Evolutionary conservation across 2,113 vertebrate species (phyloP).

Genomic region (Lynx canadensis): DNA sequence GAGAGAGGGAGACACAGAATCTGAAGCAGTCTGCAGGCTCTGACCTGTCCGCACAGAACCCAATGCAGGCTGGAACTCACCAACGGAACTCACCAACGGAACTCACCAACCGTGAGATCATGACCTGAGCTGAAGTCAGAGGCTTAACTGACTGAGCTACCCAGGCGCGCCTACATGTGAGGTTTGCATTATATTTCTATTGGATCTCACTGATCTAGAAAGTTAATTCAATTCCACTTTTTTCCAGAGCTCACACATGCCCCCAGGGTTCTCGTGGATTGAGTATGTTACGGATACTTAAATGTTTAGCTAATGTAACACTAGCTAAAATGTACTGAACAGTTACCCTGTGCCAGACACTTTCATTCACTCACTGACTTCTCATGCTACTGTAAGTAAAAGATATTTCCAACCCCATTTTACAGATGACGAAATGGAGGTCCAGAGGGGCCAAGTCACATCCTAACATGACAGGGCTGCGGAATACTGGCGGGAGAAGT

Average conservation of each 20-base stretch:
- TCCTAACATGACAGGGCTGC: neutral
- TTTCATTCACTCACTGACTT: neutral
- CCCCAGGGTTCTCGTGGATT: neutral
- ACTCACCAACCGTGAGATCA: too few relatives aligned
- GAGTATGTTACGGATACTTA: neutral
- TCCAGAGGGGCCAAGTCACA: neutral
- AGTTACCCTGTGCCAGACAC: neutral
- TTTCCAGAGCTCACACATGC: neutral
- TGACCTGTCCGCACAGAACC: too few relatives aligned
- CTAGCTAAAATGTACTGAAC: neutral
- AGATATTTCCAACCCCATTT: neutral
- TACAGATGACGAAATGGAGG: neutral
- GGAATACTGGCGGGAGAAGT: fast-evolving
- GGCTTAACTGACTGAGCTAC: too few relatives aligned
- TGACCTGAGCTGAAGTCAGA: too few relatives aligned
- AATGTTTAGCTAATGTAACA: neutral
- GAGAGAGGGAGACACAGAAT: too few relatives aligned
- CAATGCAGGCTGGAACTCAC: too few relatives aligned
- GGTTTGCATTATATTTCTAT: neutral
- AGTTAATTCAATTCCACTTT: neutral
- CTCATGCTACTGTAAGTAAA: neutral
- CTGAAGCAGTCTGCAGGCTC: too few relatives aligned
- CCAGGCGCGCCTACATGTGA: neutral
- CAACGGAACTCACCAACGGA: too few relatives aligned
- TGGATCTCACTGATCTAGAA: neutral